These are phyloP conservation scores for Phylloscopus trochilus DNA, from an alignment of 2,113 vertebrate genomes.

Conservation along the genomic window DNA sequence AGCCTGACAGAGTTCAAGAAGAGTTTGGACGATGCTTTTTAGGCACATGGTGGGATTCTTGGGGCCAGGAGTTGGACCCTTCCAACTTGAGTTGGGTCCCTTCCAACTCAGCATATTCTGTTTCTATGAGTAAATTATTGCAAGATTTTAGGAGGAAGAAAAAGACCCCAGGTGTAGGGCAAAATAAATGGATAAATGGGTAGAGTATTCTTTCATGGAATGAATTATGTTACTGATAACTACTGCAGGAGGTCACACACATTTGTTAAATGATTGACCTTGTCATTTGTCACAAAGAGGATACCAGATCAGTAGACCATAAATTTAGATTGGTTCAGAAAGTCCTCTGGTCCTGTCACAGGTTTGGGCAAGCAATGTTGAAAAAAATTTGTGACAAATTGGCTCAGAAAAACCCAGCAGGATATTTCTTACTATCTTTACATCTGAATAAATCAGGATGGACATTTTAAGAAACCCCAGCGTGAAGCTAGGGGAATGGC, in stretches of 20 bases:
- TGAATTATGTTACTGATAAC: neutral
- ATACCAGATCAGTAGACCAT: neutral
- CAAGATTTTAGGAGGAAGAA: neutral
- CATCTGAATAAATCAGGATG: neutral
- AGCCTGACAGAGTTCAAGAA: neutral
- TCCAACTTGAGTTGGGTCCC: neutral
- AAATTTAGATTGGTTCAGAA: neutral
- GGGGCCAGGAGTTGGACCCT: neutral
- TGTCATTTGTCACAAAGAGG: neutral
- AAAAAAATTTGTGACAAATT: neutral
- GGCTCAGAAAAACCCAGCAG: neutral
- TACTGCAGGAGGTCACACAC: neutral
- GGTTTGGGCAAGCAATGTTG: neutral
- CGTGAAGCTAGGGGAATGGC: neutral
- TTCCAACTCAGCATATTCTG: neutral
- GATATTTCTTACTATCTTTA: neutral
- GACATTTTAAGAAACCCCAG: neutral
- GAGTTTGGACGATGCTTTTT: neutral
- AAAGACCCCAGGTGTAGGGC: accelerated
- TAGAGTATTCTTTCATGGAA: neutral
- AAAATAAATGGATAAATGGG: neutral
- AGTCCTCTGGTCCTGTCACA: neutral
- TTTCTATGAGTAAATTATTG: neutral
- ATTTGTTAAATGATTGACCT: neutral
- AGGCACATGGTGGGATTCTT: neutral